These are phyloP conservation scores for Sebastes alutus DNA, from an alignment of 2,797 vertebrate genomes.

Conservation along the genomic window DNA sequence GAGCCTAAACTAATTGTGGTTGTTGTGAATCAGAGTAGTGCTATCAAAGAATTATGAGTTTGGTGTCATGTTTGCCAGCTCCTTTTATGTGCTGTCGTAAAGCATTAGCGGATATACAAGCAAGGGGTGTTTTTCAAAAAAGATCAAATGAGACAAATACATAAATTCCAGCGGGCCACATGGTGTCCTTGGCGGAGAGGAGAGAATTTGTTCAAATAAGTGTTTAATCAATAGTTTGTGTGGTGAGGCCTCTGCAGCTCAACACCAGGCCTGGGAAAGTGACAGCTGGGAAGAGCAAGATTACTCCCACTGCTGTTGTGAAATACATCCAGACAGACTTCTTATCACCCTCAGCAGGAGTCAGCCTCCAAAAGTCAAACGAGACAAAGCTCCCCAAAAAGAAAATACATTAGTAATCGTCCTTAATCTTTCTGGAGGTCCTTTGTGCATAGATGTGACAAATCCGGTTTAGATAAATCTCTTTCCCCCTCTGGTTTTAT, in stretches of 20 bases:
- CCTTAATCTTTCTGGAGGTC: background rate
- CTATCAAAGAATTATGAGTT: background rate
- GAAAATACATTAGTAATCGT: background rate
- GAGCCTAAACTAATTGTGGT: background rate
- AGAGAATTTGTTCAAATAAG: slow-evolving; percentile 23
- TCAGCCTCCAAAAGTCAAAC: background rate
- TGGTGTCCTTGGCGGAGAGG: background rate
- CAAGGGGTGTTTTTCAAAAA: background rate
- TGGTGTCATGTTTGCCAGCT: background rate
- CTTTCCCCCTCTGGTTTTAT: background rate
- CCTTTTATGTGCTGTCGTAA: background rate
- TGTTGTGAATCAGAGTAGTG: background rate
- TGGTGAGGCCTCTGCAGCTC: background rate
- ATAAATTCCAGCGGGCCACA: background rate
- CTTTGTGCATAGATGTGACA: background rate
- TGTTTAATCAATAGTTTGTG: slow-evolving; percentile 25
- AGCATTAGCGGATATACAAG: background rate
- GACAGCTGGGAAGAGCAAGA: slow-evolving; percentile 66
- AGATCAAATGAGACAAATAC: background rate
- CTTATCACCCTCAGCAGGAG: slow-evolving; percentile 26
- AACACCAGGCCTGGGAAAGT: slow-evolving; percentile 29
- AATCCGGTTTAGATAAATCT: background rate
- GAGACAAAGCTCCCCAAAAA: background rate
- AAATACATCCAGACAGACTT: slow-evolving; percentile 27
- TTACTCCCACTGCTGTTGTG: slow-evolving; percentile 48